A percentile compares a stretch with the other conserved stretches of the same genome.
Evolutionary conservation across 2,113 vertebrate species (phyloP).

Genomic region (Nipponia nippon): DNA sequence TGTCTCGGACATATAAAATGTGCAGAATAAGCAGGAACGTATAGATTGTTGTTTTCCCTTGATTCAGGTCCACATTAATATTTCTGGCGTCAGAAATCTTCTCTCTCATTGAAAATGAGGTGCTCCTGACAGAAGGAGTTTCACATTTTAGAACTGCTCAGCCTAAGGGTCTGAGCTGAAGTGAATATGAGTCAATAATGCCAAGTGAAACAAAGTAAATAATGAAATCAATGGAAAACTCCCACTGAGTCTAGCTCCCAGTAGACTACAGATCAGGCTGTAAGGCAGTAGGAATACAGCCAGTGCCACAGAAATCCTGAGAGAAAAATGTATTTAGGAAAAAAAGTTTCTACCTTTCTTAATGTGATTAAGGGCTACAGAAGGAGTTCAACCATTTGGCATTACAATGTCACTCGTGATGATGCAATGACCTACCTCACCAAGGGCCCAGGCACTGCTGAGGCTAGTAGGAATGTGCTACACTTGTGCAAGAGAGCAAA

Average conservation of each 20-base stretch:
- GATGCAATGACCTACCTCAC: background rate
- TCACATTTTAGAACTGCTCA: background rate
- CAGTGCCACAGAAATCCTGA: background rate
- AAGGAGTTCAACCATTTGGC: background rate
- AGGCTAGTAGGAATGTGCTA: background rate
- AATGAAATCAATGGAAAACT: background rate
- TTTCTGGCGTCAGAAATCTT: constrained; percentile 2
- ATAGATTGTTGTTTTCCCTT: background rate
- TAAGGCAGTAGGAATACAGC: background rate
- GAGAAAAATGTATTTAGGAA: background rate
- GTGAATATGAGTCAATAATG: background rate
- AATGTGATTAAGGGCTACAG: background rate
- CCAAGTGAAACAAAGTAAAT: background rate
- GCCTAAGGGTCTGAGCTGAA: background rate
- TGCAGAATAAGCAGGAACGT: background rate
- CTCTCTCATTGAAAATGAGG: background rate
- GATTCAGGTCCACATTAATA: background rate
- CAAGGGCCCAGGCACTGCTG: background rate
- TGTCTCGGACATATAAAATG: background rate
- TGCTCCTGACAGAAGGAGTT: background rate
- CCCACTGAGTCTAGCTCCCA: background rate
- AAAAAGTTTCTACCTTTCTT: background rate
- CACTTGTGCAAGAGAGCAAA: background rate
- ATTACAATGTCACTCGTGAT: rapidly evolving
- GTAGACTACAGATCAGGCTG: background rate